These are phyloP conservation scores for Hymenochirus boettgeri DNA, from an alignment of 2,113 vertebrate genomes.

Conservation along the genomic window DNA sequence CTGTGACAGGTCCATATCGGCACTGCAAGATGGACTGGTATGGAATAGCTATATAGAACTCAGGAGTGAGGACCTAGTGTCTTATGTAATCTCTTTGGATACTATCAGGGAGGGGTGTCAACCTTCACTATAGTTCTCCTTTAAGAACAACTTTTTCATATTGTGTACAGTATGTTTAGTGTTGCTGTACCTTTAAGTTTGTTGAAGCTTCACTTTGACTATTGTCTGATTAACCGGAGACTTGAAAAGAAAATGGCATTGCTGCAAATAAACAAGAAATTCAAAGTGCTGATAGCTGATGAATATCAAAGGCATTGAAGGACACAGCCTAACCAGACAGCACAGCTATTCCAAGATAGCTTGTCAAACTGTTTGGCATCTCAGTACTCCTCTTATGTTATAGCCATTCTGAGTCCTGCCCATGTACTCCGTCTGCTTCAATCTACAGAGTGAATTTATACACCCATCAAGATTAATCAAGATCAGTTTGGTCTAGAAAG, in stretches of 20 bases:
- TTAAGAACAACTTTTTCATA: too few species aligned
- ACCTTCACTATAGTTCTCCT: too few species aligned
- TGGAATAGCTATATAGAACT: too few species aligned
- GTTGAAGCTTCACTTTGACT: conserved; percentile 13
- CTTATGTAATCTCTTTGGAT: too few species aligned
- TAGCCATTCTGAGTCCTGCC: conserved; percentile 1
- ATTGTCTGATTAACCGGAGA: conserved; percentile 28
- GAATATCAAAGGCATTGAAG: conserved; percentile 34
- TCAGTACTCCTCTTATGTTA: conserved; percentile 11
- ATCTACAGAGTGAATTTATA: neutral
- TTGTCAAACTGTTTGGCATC: conserved; percentile 27
- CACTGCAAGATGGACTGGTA: too few species aligned
- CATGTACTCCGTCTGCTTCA: neutral
- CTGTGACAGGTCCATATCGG: too few species aligned
- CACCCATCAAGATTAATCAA: neutral
- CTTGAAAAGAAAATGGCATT: conserved; percentile 24
- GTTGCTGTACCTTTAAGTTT: too few species aligned
- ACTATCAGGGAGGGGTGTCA: too few species aligned
- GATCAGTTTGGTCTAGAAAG: neutral
- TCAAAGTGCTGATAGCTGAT: conserved; percentile 18
- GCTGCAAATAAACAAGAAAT: conserved; percentile 28
- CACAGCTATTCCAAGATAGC: conserved; percentile 17
- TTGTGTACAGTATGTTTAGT: too few species aligned
- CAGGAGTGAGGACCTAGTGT: too few species aligned
- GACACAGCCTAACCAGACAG: conserved; percentile 9